A percentile compares a stretch with the other conserved stretches of the same genome.
These are phyloP conservation scores for Morone chrysops DNA, from an alignment of 2,113 vertebrate genomes.

Conservation along the genomic window DNA sequence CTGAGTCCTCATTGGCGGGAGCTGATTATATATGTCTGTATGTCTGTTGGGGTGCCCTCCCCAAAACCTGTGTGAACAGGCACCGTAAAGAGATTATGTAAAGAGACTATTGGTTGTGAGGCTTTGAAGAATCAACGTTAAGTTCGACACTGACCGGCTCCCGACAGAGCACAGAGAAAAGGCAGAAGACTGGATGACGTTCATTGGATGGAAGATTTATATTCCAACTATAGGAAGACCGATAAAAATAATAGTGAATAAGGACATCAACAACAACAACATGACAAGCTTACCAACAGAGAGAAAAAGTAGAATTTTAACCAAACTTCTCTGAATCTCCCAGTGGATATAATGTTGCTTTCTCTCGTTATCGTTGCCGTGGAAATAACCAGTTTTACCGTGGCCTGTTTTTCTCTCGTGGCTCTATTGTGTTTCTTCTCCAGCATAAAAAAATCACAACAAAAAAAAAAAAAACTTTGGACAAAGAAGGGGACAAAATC, in stretches of 20 bases:
- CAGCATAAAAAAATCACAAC: conserved; percentile 73
- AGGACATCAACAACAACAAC: conserved; percentile 42
- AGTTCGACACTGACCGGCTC: conserved; percentile 62
- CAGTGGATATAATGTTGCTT: conserved; percentile 77
- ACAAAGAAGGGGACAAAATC: conserved; percentile 68
- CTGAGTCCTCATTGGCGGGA: conserved; percentile 65
- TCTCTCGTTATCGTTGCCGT: conserved; percentile 78
- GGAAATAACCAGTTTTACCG: conserved; percentile 81
- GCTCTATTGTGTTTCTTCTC: conserved; percentile 81
- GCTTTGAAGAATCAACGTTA: conserved; percentile 69
- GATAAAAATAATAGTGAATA: conserved; percentile 19
- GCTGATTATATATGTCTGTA: conserved; percentile 70
- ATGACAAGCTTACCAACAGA: conserved; percentile 55
- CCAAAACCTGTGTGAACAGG: conserved; percentile 54
- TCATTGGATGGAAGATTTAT: conserved; percentile 43
- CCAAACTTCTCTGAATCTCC: conserved; percentile 69
- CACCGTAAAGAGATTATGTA: conserved; percentile 76
- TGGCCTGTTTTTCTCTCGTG: conserved; percentile 82
- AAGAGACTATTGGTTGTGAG: conserved; percentile 73
- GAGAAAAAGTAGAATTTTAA: conserved; percentile 62
- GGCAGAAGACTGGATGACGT: conserved; percentile 50
- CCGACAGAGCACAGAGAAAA: conserved; percentile 55
- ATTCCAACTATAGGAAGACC: conserved; percentile 50
- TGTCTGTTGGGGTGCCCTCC: conserved; percentile 60
- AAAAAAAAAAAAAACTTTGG: conserved; percentile 60